A percentile compares a stretch with the other conserved stretches of the same genome.
phyloP scores from a whole-genome alignment of 1,140 invertebrate genomes.

The Thaumetopoea pityocampa region DNA sequence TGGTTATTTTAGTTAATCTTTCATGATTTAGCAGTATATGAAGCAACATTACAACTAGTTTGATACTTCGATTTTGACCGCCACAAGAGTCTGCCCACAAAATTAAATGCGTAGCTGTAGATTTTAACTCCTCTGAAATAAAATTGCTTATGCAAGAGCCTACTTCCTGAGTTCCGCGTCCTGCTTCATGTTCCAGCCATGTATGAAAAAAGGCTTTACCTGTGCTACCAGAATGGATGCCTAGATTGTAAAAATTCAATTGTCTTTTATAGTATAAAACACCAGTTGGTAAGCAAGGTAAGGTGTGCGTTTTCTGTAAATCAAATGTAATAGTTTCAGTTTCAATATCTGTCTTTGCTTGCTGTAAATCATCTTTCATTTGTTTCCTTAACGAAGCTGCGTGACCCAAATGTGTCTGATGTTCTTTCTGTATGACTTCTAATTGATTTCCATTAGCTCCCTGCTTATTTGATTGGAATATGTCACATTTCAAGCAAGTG shows the following conservation, averaged over 20 bases:
- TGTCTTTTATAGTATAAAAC: constrained; percentile 16
- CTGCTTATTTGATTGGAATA: constrained; percentile 1
- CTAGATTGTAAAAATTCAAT: constrained; percentile 8
- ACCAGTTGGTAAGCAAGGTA: constrained; percentile 7
- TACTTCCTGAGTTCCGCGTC: constrained; percentile 9
- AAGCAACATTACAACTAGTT: constrained; percentile 40
- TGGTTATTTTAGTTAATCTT: constrained; percentile 28
- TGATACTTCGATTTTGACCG: constrained; percentile 50
- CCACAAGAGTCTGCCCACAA: constrained; percentile 20
- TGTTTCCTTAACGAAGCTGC: constrained; percentile 2
- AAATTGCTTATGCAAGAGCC: constrained; percentile 8
- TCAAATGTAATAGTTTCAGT: constrained; percentile 12
- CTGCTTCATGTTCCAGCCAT: constrained; percentile 10
- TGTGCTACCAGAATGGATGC: constrained; percentile 3
- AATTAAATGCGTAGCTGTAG: not conserved
- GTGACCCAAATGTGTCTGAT: not conserved
- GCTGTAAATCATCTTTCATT: constrained; percentile 10
- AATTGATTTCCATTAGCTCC: not conserved
- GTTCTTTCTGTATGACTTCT: constrained; percentile 9
- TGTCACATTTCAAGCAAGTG: constrained; percentile 18
- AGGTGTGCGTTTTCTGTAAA: constrained; percentile 10
- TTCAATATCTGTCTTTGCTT: constrained; percentile 3
- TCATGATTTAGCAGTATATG: constrained; percentile 22
- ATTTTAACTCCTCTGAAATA: constrained; percentile 1
- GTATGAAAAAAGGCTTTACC: constrained; percentile 5